Percentiles rank a stretch among this genome's conserved stretches.
Evolutionary conservation across 2,888 invertebrate species (phyloP).

Genomic region (Eubasilissa splendida): DNA sequence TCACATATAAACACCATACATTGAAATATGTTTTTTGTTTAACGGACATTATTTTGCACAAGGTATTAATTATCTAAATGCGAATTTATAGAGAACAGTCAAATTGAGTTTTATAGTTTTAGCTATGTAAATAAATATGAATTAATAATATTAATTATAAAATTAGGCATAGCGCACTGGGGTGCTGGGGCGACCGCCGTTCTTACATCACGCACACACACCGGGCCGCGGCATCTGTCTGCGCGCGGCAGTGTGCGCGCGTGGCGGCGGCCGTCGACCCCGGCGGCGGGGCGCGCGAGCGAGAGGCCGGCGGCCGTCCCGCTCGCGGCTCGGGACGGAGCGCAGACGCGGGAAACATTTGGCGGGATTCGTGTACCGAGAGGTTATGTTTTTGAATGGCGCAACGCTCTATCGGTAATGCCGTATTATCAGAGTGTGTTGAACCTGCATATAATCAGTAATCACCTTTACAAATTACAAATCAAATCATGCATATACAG

Average conservation of each 20-base stretch:
- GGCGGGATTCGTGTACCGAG: not conserved
- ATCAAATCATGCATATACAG: too few species aligned
- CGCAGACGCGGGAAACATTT: constrained; percentile 5
- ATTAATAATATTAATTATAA: not conserved
- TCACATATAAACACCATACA: too few species aligned
- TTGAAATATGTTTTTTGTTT: too few species aligned
- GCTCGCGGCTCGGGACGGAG: constrained; percentile 8
- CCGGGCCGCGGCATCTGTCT: not conserved
- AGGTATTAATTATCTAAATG: too few species aligned
- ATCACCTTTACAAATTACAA: too few species aligned
- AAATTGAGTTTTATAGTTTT: too few species aligned
- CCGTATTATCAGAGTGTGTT: not conserved
- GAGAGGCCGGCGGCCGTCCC: constrained; percentile 5
- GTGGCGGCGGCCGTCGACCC: constrained; percentile 13
- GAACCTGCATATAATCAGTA: too few species aligned
- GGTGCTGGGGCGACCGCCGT: not conserved
- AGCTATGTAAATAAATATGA: too few species aligned
- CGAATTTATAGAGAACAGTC: too few species aligned
- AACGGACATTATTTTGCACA: too few species aligned
- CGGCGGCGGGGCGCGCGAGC: not conserved
- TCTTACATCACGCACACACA: constrained; percentile 32
- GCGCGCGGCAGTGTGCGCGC: not conserved
- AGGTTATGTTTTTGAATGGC: not conserved
- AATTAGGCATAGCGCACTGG: not conserved
- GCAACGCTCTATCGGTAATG: not conserved